phyloP scores from a whole-genome alignment of 2,797 vertebrate species.

The Aratinga solstitialis region DNA sequence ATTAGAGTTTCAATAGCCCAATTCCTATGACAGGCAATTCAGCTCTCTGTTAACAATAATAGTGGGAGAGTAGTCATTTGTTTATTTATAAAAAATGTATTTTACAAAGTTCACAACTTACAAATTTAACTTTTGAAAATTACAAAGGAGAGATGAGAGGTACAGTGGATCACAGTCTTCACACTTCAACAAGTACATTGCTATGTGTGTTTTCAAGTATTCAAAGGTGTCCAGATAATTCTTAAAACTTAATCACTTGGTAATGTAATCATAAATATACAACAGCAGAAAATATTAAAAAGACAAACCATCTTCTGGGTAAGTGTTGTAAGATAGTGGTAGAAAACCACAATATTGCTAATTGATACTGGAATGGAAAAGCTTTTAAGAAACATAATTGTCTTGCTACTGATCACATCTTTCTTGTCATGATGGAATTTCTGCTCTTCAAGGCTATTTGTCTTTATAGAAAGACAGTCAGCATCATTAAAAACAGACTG shows the following conservation, averaged over 20 bases:
- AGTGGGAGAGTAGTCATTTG: background rate
- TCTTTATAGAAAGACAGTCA: background rate
- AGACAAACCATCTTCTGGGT: background rate
- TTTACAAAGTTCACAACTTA: background rate
- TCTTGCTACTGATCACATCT: background rate
- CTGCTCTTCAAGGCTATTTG: background rate
- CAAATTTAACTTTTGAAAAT: background rate
- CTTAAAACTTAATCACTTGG: background rate
- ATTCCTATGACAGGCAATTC: background rate
- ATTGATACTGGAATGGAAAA: conserved; percentile 26
- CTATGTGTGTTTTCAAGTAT: background rate
- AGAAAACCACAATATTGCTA: conserved; percentile 16
- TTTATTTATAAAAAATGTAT: background rate
- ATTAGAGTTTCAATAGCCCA: background rate
- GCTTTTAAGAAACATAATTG: conserved; percentile 54
- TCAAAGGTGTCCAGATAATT: background rate
- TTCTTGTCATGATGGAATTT: conserved; percentile 7
- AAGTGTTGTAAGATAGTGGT: conserved; percentile 1
- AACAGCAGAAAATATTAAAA: conserved; percentile 21
- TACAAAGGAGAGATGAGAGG: background rate
- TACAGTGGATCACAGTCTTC: background rate
- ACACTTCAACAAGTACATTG: background rate
- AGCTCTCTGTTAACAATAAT: background rate
- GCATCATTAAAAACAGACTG: background rate
- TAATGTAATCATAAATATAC: background rate